phyloP scores from a whole-genome alignment of 2,113 vertebrate species.

The Sturnus vulgaris region DNA sequence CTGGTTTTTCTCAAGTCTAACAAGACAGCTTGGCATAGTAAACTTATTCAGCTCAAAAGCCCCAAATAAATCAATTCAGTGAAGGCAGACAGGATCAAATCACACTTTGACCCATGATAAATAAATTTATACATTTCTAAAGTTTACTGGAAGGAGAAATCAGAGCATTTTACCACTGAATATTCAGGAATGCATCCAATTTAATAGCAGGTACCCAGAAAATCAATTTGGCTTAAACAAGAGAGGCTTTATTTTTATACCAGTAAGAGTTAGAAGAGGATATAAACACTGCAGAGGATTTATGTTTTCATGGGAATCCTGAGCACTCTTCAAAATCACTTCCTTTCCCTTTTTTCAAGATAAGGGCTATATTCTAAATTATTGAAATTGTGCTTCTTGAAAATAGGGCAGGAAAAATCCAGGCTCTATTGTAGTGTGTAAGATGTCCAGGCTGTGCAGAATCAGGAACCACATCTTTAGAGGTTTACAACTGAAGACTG shows the following conservation, averaged over 20 bases:
- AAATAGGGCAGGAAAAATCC: background rate
- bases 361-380: background rate
- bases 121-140: background rate
- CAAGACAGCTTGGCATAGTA: rapidly evolving
- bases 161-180: background rate
- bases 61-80: background rate
- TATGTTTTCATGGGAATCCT: background rate
- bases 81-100: background rate
- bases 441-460: background rate
- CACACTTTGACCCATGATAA: background rate
- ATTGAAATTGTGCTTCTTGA: background rate
- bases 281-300: constrained; percentile 29
- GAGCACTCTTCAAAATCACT: constrained; percentile 33
- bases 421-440: background rate
- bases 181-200: background rate
- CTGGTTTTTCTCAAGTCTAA: background rate
- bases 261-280: constrained; percentile 19
- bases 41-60: background rate
- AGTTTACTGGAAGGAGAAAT: background rate
- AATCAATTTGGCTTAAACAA: background rate
- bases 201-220: background rate
- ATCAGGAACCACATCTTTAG: background rate
- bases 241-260: background rate
- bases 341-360: background rate
- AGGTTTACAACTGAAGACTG: background rate